Conservation (phyloP, 1,140 invertebrate species). For the Drosophila nigrodunni region DNA sequence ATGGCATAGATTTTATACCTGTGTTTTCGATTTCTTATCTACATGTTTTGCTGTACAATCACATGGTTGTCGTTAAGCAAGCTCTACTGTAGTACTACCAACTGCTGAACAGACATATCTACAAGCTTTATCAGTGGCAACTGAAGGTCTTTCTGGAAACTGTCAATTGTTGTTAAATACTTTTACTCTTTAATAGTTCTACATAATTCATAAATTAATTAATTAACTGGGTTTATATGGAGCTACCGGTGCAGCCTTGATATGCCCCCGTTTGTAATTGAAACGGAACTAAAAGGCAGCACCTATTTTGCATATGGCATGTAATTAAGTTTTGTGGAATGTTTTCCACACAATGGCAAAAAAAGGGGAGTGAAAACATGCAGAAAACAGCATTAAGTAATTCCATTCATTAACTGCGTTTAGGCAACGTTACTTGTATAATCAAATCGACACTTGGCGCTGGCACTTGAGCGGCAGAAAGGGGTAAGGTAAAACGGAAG, state of each 20-base stretch:
- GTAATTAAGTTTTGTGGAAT: slow-evolving; percentile 7
- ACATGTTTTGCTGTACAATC: no score
- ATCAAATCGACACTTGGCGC: slow-evolving; percentile 74
- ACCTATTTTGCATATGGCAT: slow-evolving; percentile 20
- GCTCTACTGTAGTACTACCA: neutral
- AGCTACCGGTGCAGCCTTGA: slow-evolving; percentile 22
- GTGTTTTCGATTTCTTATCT: no score
- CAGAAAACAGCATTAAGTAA: slow-evolving; percentile 33
- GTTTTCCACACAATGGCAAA: neutral
- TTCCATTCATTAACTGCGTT: slow-evolving; percentile 68
- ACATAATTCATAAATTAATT: neutral
- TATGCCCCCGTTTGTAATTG: slow-evolving; percentile 1
- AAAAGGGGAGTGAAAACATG: neutral
- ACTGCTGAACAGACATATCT: neutral
- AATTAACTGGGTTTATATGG: neutral
- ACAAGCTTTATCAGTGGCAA: slow-evolving; percentile 10
- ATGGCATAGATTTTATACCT: no score
- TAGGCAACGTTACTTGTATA: slow-evolving; percentile 56
- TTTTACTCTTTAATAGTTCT: neutral
- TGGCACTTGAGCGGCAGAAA: slow-evolving; percentile 7
- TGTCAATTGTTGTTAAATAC: slow-evolving; percentile 8
- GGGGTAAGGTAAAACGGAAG: neutral
- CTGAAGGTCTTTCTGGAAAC: neutral
- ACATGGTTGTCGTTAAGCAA: neutral
- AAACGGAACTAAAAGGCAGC: slow-evolving; percentile 4